These are phyloP conservation scores for Trypoxylus dichotomus DNA, from an alignment of 1,140 invertebrate species.

Conservation along the genomic window DNA sequence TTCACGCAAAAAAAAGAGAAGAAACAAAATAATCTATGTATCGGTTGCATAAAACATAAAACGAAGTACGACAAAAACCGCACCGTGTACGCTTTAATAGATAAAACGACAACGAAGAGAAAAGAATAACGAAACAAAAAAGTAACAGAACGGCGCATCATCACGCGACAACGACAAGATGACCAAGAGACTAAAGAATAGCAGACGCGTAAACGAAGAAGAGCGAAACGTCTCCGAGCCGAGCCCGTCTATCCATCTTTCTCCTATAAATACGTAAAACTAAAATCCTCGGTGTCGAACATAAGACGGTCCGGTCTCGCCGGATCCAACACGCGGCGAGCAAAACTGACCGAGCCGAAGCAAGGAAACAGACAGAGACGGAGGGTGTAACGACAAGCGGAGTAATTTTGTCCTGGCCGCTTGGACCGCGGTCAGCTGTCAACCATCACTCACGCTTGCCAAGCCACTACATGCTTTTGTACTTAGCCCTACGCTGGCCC, in stretches of 20 bases:
- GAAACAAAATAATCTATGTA: no score
- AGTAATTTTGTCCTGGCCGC: conserved; percentile 29
- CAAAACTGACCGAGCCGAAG: not conserved
- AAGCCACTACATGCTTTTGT: conserved; percentile 51
- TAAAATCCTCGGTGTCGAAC: conserved; percentile 26
- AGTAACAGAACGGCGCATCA: not conserved
- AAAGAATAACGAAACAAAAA: no score
- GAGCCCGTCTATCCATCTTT: not conserved
- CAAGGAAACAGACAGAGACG: not conserved
- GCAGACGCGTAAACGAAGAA: not conserved
- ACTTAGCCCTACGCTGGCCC: conserved; percentile 48
- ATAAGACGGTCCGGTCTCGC: conserved; percentile 17
- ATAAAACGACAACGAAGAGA: no score
- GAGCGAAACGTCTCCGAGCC: not conserved
- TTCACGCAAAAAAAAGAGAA: no score
- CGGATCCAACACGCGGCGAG: not conserved
- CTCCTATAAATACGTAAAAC: conserved; percentile 26
- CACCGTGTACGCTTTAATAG: no score
- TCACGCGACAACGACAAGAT: not conserved
- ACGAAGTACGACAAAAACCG: no score
- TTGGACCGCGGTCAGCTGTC: conserved; percentile 50
- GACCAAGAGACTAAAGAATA: not conserved
- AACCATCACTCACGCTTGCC: conserved; percentile 52
- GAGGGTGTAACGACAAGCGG: not conserved
- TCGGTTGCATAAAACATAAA: no score